Base-by-base conservation (phyloP, 2,888 invertebrate species). In the Lasius fuliginosus region DNA sequence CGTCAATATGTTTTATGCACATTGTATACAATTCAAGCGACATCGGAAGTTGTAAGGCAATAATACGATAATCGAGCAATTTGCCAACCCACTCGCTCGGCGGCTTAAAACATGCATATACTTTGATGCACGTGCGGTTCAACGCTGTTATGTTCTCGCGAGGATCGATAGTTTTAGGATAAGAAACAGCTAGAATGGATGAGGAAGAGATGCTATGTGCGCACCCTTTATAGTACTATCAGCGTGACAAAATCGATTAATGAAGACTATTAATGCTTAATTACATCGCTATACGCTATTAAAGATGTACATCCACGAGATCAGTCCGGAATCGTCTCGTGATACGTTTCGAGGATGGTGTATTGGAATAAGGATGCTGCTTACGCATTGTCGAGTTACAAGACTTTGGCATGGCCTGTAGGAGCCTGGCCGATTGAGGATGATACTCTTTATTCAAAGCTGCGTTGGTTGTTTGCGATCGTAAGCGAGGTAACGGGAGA, bases 351-450 rank as follows among this genome's bases (percentile, higher is more conserved):
- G 6, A 71, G 3, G 15, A 82, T 74, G 76, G 62, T 46, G 0
- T 18, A 30, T 30, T 82, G 76, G 82, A 58, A 82, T 11, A 11
- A 65, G 3, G 76, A 76, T 76, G 75, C 53, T 64, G 56, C 23
- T 75, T 75, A 82, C 11, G 82, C 65, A 46, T 58, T 76, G 18
- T 49, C 75, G 6, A 56, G 56, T 46, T 67, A 67, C 18, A 74
- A 75, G 30, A 33, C 65, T 42, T 46, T 75, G 15, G 65, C 74
- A 33, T 75, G 82, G 65, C 27, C 56, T 6, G 27, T 82, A n/a
- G 75, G 82, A 64, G 56, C 64, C 0, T 85, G 86, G 86, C 85
- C 86, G 2, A 62, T 86, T n/a, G 75, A 85, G 2, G 40, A 83
- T 53, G 42, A 82, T 5, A 58, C 67, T 1, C n/a, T 65, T 42